These are phyloP conservation scores for Caracal caracal DNA, from an alignment of 2,113 vertebrate species.

Conservation along the genomic window DNA sequence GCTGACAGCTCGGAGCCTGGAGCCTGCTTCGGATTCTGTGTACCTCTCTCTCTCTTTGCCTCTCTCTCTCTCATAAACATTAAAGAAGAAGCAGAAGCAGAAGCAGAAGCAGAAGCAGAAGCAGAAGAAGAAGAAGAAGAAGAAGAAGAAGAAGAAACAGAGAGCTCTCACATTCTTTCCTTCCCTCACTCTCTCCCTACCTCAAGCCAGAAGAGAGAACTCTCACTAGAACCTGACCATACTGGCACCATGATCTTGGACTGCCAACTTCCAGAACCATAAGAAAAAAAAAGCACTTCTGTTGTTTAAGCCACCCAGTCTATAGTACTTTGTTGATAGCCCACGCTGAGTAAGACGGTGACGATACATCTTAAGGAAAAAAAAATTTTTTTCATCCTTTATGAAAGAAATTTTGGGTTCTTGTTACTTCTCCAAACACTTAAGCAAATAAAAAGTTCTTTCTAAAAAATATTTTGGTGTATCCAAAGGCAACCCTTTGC, in stretches of 20 bases:
- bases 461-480: background rate
- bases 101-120: no score
- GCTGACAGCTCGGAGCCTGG: no score
- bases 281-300: background rate
- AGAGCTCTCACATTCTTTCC: background rate
- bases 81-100: no score
- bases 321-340: background rate
- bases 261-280: background rate
- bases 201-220: background rate
- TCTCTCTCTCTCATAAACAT: no score
- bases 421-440: background rate
- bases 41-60: no score
- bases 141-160: background rate
- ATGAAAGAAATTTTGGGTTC: background rate
- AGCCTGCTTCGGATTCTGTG: no score
- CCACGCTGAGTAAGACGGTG: background rate
- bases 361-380: background rate
- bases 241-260: background rate
- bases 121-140: no score
- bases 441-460: background rate
- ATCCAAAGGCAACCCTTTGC: background rate
- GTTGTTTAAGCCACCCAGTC: background rate
- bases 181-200: no score
- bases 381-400: background rate
- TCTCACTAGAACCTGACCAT: background rate